A percentile compares a stretch with the other conserved stretches of the same genome.
phyloP scores from a whole-genome alignment of 2,888 invertebrate genomes.

The Agrotis clavis region DNA sequence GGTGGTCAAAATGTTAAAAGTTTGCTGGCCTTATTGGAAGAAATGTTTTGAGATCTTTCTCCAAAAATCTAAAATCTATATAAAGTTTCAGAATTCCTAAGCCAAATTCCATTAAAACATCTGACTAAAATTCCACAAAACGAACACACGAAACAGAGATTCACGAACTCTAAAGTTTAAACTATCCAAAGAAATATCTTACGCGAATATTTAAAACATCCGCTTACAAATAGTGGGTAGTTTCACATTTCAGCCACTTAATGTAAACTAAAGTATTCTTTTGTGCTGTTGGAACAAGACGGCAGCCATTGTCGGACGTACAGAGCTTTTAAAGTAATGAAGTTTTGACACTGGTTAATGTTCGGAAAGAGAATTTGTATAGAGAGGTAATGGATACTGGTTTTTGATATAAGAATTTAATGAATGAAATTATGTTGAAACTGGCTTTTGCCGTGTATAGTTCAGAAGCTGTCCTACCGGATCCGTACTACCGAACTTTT shows the following conservation, averaged over 20 bases:
- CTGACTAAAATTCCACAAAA: not conserved
- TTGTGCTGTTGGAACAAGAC: slow-evolving; percentile 40
- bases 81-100: not conserved
- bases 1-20: too few species aligned
- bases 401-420: not conserved
- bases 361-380: slow-evolving; percentile 16
- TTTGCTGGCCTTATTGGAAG: too few species aligned
- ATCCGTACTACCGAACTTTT: too few species aligned
- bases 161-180: not conserved
- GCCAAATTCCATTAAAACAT: not conserved
- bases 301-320: slow-evolving; percentile 15
- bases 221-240: slow-evolving; percentile 4
- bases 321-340: slow-evolving; percentile 69
- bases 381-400: not conserved
- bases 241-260: slow-evolving; percentile 20
- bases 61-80: too few species aligned
- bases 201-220: slow-evolving; percentile 8
- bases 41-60: too few species aligned
- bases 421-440: too few species aligned
- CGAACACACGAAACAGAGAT: too few species aligned
- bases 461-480: too few species aligned
- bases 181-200: not conserved
- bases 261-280: slow-evolving; percentile 39
- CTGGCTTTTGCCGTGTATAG: too few species aligned
- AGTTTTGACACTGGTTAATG: slow-evolving; percentile 52